Conservation (phyloP, 2,797 vertebrate species). For the Salmo trutta region DNA sequence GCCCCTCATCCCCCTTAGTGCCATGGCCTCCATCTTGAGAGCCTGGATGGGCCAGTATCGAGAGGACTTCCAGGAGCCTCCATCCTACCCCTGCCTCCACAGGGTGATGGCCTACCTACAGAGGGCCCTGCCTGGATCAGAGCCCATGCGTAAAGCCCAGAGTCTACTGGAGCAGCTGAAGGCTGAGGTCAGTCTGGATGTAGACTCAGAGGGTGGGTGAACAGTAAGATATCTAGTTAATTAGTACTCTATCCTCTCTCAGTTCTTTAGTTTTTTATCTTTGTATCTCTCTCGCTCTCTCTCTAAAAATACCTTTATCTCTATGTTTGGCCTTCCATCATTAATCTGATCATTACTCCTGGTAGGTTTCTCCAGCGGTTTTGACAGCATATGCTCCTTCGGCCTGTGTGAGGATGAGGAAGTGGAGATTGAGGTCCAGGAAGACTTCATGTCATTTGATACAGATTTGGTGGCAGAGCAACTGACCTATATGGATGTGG, state of each 20-base stretch:
- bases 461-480: slow-evolving; percentile 91
- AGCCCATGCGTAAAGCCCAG: slow-evolving; percentile 82
- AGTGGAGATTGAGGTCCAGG: slow-evolving; percentile 75
- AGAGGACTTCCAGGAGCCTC: slow-evolving; percentile 91
- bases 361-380: slow-evolving; percentile 62
- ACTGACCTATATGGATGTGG: slow-evolving; percentile 95
- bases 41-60: slow-evolving; percentile 94
- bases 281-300: neutral
- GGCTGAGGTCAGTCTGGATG: slow-evolving; percentile 73
- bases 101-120: slow-evolving; percentile 84
- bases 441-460: slow-evolving; percentile 86
- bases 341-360: neutral
- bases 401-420: slow-evolving; percentile 84
- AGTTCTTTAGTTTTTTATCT: neutral
- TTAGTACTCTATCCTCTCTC: neutral
- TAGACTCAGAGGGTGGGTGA: slow-evolving; percentile 76
- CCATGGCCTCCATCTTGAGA: slow-evolving; percentile 86
- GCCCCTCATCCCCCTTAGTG: slow-evolving; percentile 66
- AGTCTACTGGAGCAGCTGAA: slow-evolving; percentile 87
- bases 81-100: slow-evolving; percentile 81
- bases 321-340: neutral
- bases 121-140: slow-evolving; percentile 82
- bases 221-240: neutral
- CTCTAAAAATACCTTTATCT: too few relatives aligned
- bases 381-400: slow-evolving; percentile 73